Evolutionary conservation across 64 coral and sea anemone genomes (phyloP), one percentile per base, ranked within the genome.

Genomic region (Porites lutea): DNA sequence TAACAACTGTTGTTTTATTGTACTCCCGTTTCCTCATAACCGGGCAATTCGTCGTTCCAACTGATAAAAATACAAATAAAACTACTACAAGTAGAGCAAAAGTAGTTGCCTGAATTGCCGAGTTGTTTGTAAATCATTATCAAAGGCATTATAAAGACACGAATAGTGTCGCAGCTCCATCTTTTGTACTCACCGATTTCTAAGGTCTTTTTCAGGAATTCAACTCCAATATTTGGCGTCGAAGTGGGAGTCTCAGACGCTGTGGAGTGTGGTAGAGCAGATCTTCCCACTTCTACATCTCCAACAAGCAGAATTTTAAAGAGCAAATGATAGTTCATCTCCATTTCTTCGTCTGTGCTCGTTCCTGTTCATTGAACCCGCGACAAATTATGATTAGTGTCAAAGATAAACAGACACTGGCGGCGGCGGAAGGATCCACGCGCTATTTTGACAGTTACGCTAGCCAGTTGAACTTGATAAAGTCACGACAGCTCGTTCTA

Each of bases 241-340:
- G 2, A 15, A 8, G 47, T 13, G 3, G 62, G 50, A 21, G 65
- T 5, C 2, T 47, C 59, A 37, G 19, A 60, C 0, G 59, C 27
- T 37, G 27, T 21, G 8, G 59, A 61, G 51, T 51, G 60, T 4
- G 68, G 16, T 7, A 68, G 2, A 6, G 46, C 62, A 12, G 61
- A 15, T 3, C 21, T 68, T 0, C 81, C 59, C 5, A 83, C 44
- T 50, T 83, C 62, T 4, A 63, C 13, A 51, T 83, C 62, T 7
- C 81, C 81, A 4, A 83, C 62, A 2, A 83, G 45, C 15, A 83
- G 45, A 19, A 83, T 50, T 83, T 83, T 83, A 63, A 83, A 83
- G 59, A 83, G 19, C 81, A 83, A 83, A 19, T 83, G 81, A 83
- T 83, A 83, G 68, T 52, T 68, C 61, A 83, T 20, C 45, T 65